These are phyloP conservation scores for Sebastiscus tertius DNA, from an alignment of 2,797 vertebrate species.

Conservation along the genomic window DNA sequence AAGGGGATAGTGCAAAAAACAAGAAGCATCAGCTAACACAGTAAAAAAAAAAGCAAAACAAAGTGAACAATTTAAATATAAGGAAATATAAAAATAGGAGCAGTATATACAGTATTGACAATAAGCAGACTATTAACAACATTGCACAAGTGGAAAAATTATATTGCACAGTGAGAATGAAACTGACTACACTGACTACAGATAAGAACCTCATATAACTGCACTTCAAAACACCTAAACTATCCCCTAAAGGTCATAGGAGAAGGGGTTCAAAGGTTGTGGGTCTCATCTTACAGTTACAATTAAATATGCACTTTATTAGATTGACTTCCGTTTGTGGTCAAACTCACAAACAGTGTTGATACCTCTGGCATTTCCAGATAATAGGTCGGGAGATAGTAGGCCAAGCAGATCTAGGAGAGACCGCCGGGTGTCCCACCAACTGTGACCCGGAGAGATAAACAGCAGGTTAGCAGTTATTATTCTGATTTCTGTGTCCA, in stretches of 20 bases:
- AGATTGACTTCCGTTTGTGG: constrained; percentile 55
- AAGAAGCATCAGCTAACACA: too few relatives aligned
- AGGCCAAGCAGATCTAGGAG: constrained; percentile 74
- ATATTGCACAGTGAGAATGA: too few relatives aligned
- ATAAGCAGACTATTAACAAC: too few relatives aligned
- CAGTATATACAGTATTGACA: too few relatives aligned
- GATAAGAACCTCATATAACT: too few relatives aligned
- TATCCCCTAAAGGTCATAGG: neutral
- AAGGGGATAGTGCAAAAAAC: too few relatives aligned
- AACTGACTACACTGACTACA: too few relatives aligned
- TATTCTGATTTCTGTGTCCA: constrained; percentile 64
- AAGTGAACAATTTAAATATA: too few relatives aligned
- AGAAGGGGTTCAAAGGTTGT: neutral
- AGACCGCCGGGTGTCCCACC: constrained; percentile 78
- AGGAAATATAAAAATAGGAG: too few relatives aligned
- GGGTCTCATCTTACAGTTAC: neutral
- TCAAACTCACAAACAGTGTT: constrained; percentile 71
- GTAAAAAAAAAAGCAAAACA: too few relatives aligned
- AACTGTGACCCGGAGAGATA: constrained; percentile 82
- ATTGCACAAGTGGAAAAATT: too few relatives aligned
- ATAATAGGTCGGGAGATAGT: constrained; percentile 82
- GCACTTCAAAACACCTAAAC: too few relatives aligned
- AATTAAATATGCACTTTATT: constrained; percentile 20
- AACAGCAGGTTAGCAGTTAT: constrained; percentile 61
- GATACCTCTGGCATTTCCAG: constrained; percentile 84